Evolutionary conservation across 2,888 invertebrate species (phyloP).

Genomic region (Rosalia funebris): DNA sequence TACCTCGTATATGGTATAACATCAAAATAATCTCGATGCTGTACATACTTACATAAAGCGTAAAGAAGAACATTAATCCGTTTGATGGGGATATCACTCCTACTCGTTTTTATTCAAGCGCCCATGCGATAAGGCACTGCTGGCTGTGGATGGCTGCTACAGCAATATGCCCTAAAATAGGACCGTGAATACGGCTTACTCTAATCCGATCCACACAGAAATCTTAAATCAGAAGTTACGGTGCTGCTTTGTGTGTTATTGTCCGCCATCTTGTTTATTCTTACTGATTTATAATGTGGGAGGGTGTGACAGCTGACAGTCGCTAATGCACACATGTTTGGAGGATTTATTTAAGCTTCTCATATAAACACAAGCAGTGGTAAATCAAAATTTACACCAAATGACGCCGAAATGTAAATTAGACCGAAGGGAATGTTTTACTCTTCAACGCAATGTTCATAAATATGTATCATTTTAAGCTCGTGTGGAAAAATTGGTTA

Average conservation of each 20-base stretch:
- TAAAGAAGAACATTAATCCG: not conserved
- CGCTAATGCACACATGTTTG: slow-evolving; percentile 38
- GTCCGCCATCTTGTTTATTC: slow-evolving; percentile 60
- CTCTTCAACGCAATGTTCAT: slow-evolving; percentile 31
- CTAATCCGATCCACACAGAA: slow-evolving; percentile 60
- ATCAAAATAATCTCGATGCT: no score
- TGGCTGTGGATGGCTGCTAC: slow-evolving; percentile 32
- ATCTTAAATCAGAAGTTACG: slow-evolving; percentile 62
- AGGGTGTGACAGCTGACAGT: slow-evolving; percentile 37
- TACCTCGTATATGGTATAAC: no score
- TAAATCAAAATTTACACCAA: slow-evolving; percentile 35
- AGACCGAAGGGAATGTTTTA: slow-evolving; percentile 29
- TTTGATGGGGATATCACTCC: slow-evolving; percentile 1
- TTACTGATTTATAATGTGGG: slow-evolving; percentile 55
- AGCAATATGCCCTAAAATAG: slow-evolving; percentile 46
- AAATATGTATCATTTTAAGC: slow-evolving; percentile 30
- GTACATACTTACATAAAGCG: no score
- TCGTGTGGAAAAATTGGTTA: slow-evolving; percentile 22
- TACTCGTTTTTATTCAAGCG: slow-evolving; percentile 21
- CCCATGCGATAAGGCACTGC: slow-evolving; percentile 36
- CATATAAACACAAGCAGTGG: slow-evolving; percentile 29
- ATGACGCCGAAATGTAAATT: slow-evolving; percentile 36
- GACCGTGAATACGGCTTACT: slow-evolving; percentile 55
- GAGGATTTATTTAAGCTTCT: slow-evolving; percentile 29
- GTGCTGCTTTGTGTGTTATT: slow-evolving; percentile 55